Conservation (phyloP, 2,888 invertebrate genomes). For the Yponomeuta sedellus region DNA sequence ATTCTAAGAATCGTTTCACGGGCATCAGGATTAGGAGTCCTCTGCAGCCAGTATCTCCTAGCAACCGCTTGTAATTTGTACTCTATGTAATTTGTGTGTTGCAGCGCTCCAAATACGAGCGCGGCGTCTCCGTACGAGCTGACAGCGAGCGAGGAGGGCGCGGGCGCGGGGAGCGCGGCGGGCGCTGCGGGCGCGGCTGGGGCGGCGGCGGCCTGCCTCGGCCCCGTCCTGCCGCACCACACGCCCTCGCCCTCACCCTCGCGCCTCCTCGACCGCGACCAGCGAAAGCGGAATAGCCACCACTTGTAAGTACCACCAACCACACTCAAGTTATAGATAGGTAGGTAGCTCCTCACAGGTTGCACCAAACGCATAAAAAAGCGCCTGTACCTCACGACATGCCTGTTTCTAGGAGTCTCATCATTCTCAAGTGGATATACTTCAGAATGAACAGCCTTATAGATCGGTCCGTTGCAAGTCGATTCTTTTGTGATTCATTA, state of each 20-base stretch:
- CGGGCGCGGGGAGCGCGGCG: slow-evolving; percentile 24
- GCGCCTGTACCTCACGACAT: not conserved
- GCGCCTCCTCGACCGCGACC: slow-evolving; percentile 26
- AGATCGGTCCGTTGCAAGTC: too few species aligned
- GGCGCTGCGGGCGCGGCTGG: slow-evolving; percentile 23
- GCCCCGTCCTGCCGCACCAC: slow-evolving; percentile 23
- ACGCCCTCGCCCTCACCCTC: slow-evolving; percentile 25
- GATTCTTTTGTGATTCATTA: too few species aligned
- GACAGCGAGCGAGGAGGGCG: slow-evolving; percentile 29
- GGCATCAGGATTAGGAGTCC: too few species aligned
- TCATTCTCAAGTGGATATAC: not conserved
- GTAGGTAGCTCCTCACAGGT: too few species aligned
- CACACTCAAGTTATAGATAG: too few species aligned
- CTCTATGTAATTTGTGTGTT: slow-evolving; percentile 15
- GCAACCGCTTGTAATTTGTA: not conserved
- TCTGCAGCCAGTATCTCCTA: not conserved
- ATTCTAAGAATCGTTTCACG: too few species aligned
- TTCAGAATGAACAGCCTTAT: not conserved
- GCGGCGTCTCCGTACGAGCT: slow-evolving; percentile 49
- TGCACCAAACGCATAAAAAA: too few species aligned
- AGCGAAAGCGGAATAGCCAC: slow-evolving; percentile 37
- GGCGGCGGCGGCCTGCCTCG: slow-evolving; percentile 25
- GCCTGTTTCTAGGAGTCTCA: not conserved
- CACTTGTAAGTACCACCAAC: slow-evolving; percentile 36
- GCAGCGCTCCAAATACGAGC: slow-evolving; percentile 36